phyloP scores from a whole-genome alignment of 2,888 invertebrate species.

The Cryptus viduatorius region DNA sequence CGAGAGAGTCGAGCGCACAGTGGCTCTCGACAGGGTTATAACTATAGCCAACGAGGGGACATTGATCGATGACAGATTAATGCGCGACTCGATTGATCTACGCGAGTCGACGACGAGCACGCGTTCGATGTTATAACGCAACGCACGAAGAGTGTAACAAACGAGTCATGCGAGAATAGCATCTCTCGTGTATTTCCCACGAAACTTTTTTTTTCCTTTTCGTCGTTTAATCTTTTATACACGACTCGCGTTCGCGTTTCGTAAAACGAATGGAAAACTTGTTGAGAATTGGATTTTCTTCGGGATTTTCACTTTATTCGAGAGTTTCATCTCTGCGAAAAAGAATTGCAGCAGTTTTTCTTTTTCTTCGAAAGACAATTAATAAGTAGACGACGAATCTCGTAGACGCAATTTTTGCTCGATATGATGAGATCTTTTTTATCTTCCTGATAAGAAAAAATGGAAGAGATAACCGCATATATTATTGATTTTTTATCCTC shows the following conservation, averaged over 20 bases:
- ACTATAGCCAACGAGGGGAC: conserved; percentile 35
- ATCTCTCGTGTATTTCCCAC: conserved; percentile 7
- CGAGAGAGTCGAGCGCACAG: conserved; percentile 7
- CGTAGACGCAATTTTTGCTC: too few species aligned
- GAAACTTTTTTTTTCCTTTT: not conserved
- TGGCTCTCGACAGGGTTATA: conserved; percentile 17
- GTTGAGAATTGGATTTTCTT: not conserved
- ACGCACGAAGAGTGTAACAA: conserved; percentile 25
- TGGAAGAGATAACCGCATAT: not conserved
- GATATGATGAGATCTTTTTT: too few species aligned
- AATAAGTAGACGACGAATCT: too few species aligned
- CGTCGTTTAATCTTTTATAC: not conserved
- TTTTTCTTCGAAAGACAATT: too few species aligned
- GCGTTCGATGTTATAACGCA: conserved; percentile 5
- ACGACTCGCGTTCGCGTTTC: not conserved
- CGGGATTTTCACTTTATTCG: not conserved
- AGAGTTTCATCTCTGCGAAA: too few species aligned
- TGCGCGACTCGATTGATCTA: conserved; percentile 65
- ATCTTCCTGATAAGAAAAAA: too few species aligned
- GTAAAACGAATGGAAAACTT: not conserved
- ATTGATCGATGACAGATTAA: conserved; percentile 70
- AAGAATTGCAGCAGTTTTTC: too few species aligned
- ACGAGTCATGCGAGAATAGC: conserved; percentile 39
- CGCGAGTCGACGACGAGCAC: conserved; percentile 48
- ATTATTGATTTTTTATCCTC: not conserved